Evolutionary conservation across 53 echinoderm and acorn worm genomes (phyloP), one percentile per base, ranked within the genome.

Genomic region (Mesocentrotus franciscanus): DNA sequence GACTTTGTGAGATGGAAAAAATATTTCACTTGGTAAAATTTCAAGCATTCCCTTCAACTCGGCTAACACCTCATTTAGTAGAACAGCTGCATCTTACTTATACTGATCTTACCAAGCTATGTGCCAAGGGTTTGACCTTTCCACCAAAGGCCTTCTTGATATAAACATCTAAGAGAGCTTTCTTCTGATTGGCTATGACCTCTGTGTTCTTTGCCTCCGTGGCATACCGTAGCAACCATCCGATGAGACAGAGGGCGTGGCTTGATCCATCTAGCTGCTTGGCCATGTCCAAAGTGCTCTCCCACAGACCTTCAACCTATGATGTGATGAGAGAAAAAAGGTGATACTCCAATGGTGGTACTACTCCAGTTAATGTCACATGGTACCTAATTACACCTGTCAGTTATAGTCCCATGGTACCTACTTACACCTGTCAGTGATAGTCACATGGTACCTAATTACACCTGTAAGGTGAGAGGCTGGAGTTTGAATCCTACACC

Each of bases 61-160:
- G 49, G 49, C 49, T 49, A 49, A 49, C 49, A 49, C 49, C 6
- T 49, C 49, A 4, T 49, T 49, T 49, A 49, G 49, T 49, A 49
- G 6, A 49, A 49, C 49, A 49, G 49, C 49, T 49, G 49, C 49
- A 14, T 62, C 62, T 62, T 13, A 16, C 18, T 62, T 62, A 62
- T n/a, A n/a, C 27, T 39, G 29, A 27, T 57, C 97, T 90, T 92
- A 99, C 99, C 99, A 99, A 78, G 20, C 95, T 93, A 64, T 99
- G 97, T 14, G 76, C 71, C 8, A 92, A 87, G 10, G 99, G 97
- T 85, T 99, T 99, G 90, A 92, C 89, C 85, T 99, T 99, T 60
- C 99, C 98, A 29, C 97, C 97, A 78, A 99, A 94, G 9, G 97
- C 96, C 15, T 90, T 85, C 94, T 99, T 99, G 97, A 97, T 96